Percentiles rank a stretch among this genome's conserved stretches.
phyloP scores from a whole-genome alignment of 2,888 invertebrate species.

The Formica aserva region DNA sequence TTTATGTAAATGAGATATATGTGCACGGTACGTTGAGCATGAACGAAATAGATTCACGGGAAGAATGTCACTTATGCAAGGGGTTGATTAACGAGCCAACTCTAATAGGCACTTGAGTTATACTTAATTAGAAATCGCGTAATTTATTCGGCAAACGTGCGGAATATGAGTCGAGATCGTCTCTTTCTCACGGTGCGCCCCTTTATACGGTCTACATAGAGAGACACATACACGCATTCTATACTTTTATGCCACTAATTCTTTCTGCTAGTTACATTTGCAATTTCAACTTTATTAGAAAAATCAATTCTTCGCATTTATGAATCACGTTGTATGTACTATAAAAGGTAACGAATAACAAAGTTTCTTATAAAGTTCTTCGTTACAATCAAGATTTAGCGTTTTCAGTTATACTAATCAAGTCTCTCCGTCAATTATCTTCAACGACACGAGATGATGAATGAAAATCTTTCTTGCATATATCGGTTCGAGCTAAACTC shows the following conservation, averaged over 20 bases:
- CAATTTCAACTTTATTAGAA: slow-evolving; percentile 4
- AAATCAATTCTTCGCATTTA: not conserved
- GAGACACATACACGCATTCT: not conserved
- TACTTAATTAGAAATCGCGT: slow-evolving; percentile 74
- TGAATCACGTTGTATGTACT: not conserved
- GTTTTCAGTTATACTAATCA: slow-evolving; percentile 14
- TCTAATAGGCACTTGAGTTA: slow-evolving; percentile 69
- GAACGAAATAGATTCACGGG: slow-evolving; percentile 16
- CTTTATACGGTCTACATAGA: slow-evolving; percentile 3
- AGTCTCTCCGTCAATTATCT: slow-evolving; percentile 13
- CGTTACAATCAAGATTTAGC: not conserved
- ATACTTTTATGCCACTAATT: slow-evolving; percentile 65
- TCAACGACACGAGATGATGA: not conserved
- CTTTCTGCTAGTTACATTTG: not conserved
- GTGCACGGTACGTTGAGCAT: slow-evolving; percentile 38
- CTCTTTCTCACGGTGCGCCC: slow-evolving; percentile 37
- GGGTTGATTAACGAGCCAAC: slow-evolving; percentile 70
- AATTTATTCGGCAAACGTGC: slow-evolving; percentile 72
- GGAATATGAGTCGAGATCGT: slow-evolving; percentile 38
- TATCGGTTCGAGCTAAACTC: not conserved
- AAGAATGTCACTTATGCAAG: slow-evolving; percentile 58
- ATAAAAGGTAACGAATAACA: not conserved
- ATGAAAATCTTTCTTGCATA: not conserved
- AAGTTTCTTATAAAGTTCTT: not conserved
- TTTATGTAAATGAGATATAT: slow-evolving; percentile 30